These are phyloP conservation scores for Falcaria lacertinaria DNA, from an alignment of 2,888 invertebrate species.

Conservation along the genomic window DNA sequence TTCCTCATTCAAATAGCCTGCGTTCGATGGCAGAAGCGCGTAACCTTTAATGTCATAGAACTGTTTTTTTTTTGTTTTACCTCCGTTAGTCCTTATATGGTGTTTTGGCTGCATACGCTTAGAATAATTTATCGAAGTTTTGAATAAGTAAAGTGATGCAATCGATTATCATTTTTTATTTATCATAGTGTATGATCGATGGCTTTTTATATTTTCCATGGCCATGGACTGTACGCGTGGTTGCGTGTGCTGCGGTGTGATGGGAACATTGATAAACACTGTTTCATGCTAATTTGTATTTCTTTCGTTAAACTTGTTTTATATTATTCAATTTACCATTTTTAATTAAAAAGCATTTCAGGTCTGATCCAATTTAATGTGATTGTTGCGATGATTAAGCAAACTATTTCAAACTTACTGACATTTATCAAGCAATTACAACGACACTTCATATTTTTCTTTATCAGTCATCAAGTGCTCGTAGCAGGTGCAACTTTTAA, in stretches of 20 bases:
- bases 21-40: constrained; percentile 66
- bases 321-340: constrained; percentile 46
- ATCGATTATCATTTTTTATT: constrained; percentile 31
- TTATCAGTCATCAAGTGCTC: not conserved
- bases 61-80: constrained; percentile 9
- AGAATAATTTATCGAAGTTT: constrained; percentile 1
- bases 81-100: constrained; percentile 14
- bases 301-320: constrained; percentile 33
- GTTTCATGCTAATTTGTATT: constrained; percentile 40
- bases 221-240: constrained; percentile 34
- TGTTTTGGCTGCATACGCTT: constrained; percentile 19
- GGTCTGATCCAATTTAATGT: not conserved
- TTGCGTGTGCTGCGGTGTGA: constrained; percentile 46
- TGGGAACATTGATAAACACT: constrained; percentile 45
- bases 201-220: constrained; percentile 50
- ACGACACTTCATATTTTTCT: not conserved
- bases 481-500: not conserved
- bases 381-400: too few species aligned
- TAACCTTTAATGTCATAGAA: constrained; percentile 50
- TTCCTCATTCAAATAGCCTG: constrained; percentile 71
- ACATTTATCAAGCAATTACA: not conserved
- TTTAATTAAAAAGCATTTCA: constrained; percentile 16
- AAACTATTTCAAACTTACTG: not conserved
- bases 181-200: constrained; percentile 56
- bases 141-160: constrained; percentile 14